Base-by-base conservation (phyloP, 92 coral and sea anemone genomes). In the Desmophyllum pertusum region DNA sequence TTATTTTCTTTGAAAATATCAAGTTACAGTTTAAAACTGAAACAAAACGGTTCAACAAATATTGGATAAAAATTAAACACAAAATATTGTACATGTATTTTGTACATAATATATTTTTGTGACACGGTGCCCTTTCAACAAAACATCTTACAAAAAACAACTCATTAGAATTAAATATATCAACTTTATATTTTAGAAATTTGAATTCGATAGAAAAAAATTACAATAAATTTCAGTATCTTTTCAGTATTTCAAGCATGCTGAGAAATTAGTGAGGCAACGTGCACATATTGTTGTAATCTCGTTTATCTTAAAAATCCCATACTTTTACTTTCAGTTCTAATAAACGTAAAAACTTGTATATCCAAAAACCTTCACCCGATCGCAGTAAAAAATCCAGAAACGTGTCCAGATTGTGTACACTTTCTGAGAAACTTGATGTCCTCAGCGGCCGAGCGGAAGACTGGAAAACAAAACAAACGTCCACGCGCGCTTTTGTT, bases 1-100 rank as follows among this genome's bases (percentile, higher is more conserved):
- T 30, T 64, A 79, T 65, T 79, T 79, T 67, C 84, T 78, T 63
- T 40, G 46, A 65, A 79, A 79, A 65, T 45, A 31, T 79, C 41
- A 45, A 65, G 40, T 25, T 19, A 62, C 29, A 29, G 55, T 31
- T 31, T 27, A 29, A 18, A 63, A 55, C 80, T 75, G 42, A 78
- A 42, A 78, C 55, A 21, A 17, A 30, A 63, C 31, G 25, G 29
- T 18, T 40, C 0, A 31, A 27, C 11, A 59, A 61, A 62, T 59
- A 7, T 36, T 65, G 23, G 10, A n/a, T 1, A 41, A 59, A 38
- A 13, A 45, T 73, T 19, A 50, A 74, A 48, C 48, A 14, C 33
- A 9, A 59, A 59, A 59, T 25, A 21, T 59, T 59, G 35, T 59
- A 59, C 65, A 0, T 25, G 35, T 17, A 59, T 59, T 23, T 59